phyloP scores from a whole-genome alignment of 2,888 invertebrate species.

The Trichacis sp. region DNA sequence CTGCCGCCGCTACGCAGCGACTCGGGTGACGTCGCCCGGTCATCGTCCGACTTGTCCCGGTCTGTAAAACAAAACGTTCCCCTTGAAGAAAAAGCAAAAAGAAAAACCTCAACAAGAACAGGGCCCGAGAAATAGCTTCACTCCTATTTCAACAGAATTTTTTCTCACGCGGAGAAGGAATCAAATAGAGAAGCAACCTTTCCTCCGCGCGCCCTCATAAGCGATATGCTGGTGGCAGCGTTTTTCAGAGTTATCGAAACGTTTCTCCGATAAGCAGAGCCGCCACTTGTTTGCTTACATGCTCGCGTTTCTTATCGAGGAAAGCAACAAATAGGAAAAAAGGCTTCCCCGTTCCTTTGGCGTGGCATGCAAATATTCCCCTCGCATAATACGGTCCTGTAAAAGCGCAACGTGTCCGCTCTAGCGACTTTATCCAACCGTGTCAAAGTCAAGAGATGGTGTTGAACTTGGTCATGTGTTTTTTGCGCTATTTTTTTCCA shows the following conservation, averaged over 20 bases:
- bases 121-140: no score
- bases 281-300: not conserved
- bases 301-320: not conserved
- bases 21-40: constrained; percentile 64
- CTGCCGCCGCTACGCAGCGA: constrained; percentile 61
- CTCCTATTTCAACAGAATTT: not conserved
- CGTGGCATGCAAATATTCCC: not conserved
- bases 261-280: constrained; percentile 2
- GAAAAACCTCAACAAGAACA: not conserved
- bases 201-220: not conserved
- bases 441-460: not conserved
- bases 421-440: not conserved
- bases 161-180: no score
- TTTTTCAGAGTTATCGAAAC: not conserved
- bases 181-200: no score
- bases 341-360: not conserved
- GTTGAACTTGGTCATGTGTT: no score
- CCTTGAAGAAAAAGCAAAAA: not conserved
- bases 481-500: no score
- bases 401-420: not conserved
- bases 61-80: constrained; percentile 56
- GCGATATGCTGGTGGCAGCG: not conserved
- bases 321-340: not conserved
- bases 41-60: constrained; percentile 67
- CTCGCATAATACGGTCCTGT: no score